These are phyloP conservation scores for Prenolepis imparis DNA, from an alignment of 2,888 invertebrate species.

Conservation along the genomic window DNA sequence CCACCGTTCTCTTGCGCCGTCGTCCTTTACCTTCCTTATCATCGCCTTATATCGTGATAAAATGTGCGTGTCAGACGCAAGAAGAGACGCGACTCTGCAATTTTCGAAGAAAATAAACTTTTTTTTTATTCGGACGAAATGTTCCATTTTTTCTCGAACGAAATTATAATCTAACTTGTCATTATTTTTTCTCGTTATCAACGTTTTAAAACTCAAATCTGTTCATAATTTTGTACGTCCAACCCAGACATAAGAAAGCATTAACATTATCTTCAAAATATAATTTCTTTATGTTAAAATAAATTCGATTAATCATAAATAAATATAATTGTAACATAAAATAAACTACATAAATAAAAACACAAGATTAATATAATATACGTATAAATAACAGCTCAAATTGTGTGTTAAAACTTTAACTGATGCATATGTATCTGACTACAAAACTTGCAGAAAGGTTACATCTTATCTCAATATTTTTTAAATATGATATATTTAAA, in stretches of 20 bases:
- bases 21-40: background rate
- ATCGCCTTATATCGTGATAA: conserved; percentile 4
- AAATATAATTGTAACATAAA: background rate
- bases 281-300: background rate
- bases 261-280: background rate
- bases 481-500: too few relatives aligned
- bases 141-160: background rate
- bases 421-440: background rate
- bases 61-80: background rate
- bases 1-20: background rate
- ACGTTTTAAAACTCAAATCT: background rate
- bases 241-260: background rate
- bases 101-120: conserved; percentile 3
- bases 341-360: conserved; percentile 15
- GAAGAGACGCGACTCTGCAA: too few relatives aligned
- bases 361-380: conserved; percentile 12
- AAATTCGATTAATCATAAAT: conserved; percentile 11
- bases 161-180: conserved; percentile 3
- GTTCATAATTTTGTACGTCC: background rate
- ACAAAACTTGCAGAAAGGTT: too few relatives aligned
- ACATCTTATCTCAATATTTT: too few relatives aligned
- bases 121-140: background rate
- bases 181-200: background rate
- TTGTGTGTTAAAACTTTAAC: background rate
- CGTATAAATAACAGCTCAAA: background rate